Evolutionary conservation across 2,888 invertebrate genomes (phyloP).

Genomic region (Lamproptera curius): DNA sequence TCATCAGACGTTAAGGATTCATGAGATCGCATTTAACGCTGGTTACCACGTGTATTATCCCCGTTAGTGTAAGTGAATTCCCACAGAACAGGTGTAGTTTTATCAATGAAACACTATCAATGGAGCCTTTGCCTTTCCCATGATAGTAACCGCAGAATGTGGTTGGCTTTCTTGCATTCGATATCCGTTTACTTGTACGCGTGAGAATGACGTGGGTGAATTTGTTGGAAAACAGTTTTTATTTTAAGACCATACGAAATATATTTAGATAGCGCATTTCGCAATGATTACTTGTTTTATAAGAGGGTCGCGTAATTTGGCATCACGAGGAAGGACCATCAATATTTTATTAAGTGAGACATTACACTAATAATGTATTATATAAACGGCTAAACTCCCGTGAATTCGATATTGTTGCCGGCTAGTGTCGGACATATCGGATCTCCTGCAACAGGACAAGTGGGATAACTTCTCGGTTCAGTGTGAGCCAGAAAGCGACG

Average conservation of each 20-base stretch:
- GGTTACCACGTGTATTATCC: background rate
- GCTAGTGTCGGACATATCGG: no score
- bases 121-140: conserved; percentile 3
- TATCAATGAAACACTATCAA: conserved; percentile 12
- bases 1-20: no score
- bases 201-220: conserved; percentile 7
- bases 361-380: no score
- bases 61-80: background rate
- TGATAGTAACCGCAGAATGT: conserved; percentile 16
- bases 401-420: no score
- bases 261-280: background rate
- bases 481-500: no score
- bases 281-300: background rate
- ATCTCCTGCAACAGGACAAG: no score
- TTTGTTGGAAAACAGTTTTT: background rate
- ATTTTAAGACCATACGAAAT: background rate
- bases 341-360: no score
- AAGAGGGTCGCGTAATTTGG: no score
- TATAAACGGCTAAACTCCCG: no score
- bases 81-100: background rate
- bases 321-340: no score
- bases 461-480: no score
- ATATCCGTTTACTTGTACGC: conserved; percentile 19
- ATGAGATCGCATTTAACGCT: no score
- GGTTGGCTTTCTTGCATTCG: conserved; percentile 10